Conservation (phyloP, 2,888 invertebrate species). For the Protodeltote pygarga region DNA sequence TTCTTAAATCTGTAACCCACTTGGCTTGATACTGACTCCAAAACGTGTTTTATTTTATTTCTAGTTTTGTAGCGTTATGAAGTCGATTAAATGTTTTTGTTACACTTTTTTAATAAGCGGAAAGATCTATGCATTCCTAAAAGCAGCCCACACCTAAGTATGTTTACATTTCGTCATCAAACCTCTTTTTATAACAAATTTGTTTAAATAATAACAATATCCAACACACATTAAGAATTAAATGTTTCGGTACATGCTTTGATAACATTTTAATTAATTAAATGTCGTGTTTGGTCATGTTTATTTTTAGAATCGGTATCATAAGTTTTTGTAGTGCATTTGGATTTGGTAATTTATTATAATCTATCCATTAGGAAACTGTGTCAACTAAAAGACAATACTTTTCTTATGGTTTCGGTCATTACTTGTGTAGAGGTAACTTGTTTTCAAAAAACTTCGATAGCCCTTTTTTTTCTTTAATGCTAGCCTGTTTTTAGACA, state of each 20-base stretch:
- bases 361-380: slow-evolving; percentile 2
- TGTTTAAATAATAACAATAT: slow-evolving; percentile 11
- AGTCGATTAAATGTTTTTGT: too few relatives aligned
- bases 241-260: slow-evolving; percentile 2
- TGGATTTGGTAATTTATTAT: slow-evolving; percentile 8
- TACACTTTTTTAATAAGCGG: too few relatives aligned
- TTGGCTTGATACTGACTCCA: too few relatives aligned
- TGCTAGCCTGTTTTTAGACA: too few relatives aligned
- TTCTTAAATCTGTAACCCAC: too few relatives aligned
- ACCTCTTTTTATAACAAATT: slow-evolving; percentile 15
- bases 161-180: slow-evolving; percentile 20
- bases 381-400: too few relatives aligned
- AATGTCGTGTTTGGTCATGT: slow-evolving; percentile 14
- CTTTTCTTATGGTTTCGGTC: too few relatives aligned
- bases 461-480: too few relatives aligned
- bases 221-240: slow-evolving; percentile 13
- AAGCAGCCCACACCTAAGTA: slow-evolving; percentile 27
- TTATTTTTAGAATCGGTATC: slow-evolving; percentile 24
- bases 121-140: slow-evolving; percentile 9
- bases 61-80: too few relatives aligned
- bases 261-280: slow-evolving; percentile 27
- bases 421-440: too few relatives aligned
- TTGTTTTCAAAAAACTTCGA: too few relatives aligned
- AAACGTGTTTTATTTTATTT: too few relatives aligned
- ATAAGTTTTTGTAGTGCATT: not conserved